Conservation (phyloP, 2,888 invertebrate species). For the Sarcophaga rosellei region DNA sequence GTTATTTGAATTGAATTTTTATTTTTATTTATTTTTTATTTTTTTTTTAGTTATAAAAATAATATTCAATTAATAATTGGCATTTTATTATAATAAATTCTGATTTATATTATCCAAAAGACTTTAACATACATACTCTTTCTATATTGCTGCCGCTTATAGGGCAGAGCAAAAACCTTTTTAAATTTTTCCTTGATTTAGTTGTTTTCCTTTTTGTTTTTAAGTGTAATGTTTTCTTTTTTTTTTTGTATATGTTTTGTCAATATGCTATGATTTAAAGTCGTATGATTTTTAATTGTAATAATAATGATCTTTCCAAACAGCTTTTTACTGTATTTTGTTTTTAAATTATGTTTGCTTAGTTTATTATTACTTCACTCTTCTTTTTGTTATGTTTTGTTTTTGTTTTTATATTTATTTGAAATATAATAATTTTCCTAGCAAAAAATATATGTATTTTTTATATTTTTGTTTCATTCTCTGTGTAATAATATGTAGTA, state of each 20-base stretch:
- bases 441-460: slow-evolving; percentile 75
- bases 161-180: too few relatives aligned
- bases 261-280: too few relatives aligned
- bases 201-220: slow-evolving; percentile 45
- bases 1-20: too few relatives aligned
- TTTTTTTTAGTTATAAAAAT: too few relatives aligned
- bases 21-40: too few relatives aligned
- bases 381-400: neutral
- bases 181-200: neutral
- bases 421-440: slow-evolving; percentile 72
- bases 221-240: slow-evolving; percentile 58
- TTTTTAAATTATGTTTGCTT: slow-evolving; percentile 42
- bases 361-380: neutral
- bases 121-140: too few relatives aligned
- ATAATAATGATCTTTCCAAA: slow-evolving; percentile 8
- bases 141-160: too few relatives aligned
- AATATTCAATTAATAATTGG: neutral
- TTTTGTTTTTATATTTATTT: slow-evolving; percentile 34
- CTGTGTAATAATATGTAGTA: slow-evolving; percentile 55
- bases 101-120: too few relatives aligned
- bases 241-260: neutral
- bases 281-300: too few relatives aligned
- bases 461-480: slow-evolving; percentile 56
- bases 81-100: neutral
- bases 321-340: slow-evolving; percentile 33